phyloP scores from a whole-genome alignment of 2,888 invertebrate species.

The Pyrrhosoma nymphula region DNA sequence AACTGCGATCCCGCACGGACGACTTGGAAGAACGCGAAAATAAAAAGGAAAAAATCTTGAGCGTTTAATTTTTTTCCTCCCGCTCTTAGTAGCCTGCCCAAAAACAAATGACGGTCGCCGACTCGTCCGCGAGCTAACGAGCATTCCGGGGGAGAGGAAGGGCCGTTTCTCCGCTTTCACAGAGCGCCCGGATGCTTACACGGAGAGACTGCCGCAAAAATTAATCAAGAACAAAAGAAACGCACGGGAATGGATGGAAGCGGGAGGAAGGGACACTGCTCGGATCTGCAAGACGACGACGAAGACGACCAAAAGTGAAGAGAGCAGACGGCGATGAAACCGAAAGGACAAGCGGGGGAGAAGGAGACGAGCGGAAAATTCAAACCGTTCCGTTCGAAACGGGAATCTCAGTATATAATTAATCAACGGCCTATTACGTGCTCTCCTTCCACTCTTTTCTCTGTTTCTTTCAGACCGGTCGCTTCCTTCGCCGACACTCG shows the following conservation, averaged over 20 bases:
- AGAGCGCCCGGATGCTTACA: background rate
- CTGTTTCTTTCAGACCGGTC: background rate
- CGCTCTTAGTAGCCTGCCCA: background rate
- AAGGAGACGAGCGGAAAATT: background rate
- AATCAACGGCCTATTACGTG: conserved; percentile 34
- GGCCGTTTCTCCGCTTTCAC: background rate
- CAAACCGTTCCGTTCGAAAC: conserved; percentile 5
- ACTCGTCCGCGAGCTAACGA: background rate
- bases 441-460: background rate
- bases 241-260: background rate
- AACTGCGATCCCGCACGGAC: background rate
- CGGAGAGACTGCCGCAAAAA: background rate
- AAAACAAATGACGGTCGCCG: background rate
- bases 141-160: background rate
- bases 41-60: background rate
- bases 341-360: background rate
- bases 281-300: background rate
- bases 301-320: background rate
- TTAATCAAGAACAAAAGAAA: conserved; percentile 30
- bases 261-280: too few species aligned
- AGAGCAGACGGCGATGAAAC: background rate
- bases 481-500: background rate
- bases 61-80: background rate
- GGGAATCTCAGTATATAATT: conserved; percentile 51
- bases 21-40: background rate